Percentiles rank a stretch among this genome's conserved stretches.
These are phyloP conservation scores for Dromius quadrimaculatus DNA, from an alignment of 2,888 invertebrate genomes.

Conservation along the genomic window DNA sequence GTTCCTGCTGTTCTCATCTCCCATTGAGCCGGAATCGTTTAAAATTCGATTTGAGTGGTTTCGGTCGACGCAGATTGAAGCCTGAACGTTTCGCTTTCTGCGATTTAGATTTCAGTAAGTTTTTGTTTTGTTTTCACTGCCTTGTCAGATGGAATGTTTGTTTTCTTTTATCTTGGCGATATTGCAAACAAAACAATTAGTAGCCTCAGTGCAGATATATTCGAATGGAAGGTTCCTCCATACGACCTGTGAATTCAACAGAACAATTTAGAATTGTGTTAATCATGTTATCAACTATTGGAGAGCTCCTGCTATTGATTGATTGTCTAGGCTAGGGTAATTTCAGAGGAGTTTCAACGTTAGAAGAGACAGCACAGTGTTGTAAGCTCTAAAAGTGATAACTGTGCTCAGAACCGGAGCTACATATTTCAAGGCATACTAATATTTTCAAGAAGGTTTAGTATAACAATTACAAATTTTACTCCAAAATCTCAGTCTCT, in stretches of 20 bases:
- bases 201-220: too few relatives aligned
- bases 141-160: constrained; percentile 22
- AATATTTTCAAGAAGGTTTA: too few relatives aligned
- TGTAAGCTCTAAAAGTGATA: too few relatives aligned
- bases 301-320: neutral
- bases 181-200: neutral
- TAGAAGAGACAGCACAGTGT: too few relatives aligned
- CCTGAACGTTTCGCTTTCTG: constrained; percentile 29
- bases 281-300: constrained; percentile 10
- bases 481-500: too few relatives aligned
- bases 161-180: constrained; percentile 8
- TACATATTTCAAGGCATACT: too few relatives aligned
- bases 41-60: constrained; percentile 37
- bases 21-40: constrained; percentile 29
- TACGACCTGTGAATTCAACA: neutral
- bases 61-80: constrained; percentile 31
- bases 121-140: constrained; percentile 27
- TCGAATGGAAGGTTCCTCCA: neutral
- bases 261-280: constrained; percentile 15
- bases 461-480: too few relatives aligned
- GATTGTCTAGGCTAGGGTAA: too few relatives aligned
- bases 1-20: neutral
- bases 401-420: too few relatives aligned
- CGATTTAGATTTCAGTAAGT: constrained; percentile 24
- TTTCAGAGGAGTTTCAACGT: too few relatives aligned